phyloP scores from a whole-genome alignment of 2,888 invertebrate species.

The Eledone cirrhosa region DNA sequence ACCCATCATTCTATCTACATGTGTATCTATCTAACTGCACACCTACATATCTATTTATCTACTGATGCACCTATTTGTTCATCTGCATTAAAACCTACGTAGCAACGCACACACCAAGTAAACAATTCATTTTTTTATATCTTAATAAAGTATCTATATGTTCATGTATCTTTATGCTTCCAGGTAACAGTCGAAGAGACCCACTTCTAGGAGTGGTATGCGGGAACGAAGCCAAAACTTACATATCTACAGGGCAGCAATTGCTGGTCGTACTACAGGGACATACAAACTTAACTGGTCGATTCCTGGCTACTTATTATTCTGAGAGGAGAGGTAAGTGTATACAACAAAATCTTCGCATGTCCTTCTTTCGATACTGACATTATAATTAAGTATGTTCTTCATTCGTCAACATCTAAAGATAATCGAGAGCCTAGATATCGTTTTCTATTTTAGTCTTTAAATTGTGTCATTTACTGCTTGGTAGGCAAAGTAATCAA shows the following conservation, averaged over 20 bases:
- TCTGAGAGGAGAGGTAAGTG: constrained; percentile 1
- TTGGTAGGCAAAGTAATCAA: too few species aligned
- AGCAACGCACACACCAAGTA: too few species aligned
- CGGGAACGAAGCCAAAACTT: constrained; percentile 10
- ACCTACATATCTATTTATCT: too few species aligned
- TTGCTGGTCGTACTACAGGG: constrained; percentile 18
- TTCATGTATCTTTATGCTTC: not conserved
- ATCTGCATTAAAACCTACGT: too few species aligned
- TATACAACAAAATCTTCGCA: too few species aligned
- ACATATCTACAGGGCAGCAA: constrained; percentile 11
- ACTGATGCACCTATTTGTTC: too few species aligned
- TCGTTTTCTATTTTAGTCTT: too few species aligned
- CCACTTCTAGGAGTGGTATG: not conserved
- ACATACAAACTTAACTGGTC: constrained; percentile 1
- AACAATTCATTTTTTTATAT: not conserved
- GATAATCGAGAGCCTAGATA: not conserved
- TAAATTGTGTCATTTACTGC: too few species aligned
- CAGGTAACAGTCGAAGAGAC: constrained; percentile 26
- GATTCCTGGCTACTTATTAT: constrained; percentile 16
- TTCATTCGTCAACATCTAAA: not conserved
- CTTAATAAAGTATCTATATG: not conserved
- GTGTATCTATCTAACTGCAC: too few species aligned
- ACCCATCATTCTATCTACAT: too few species aligned
- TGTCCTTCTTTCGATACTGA: too few species aligned
- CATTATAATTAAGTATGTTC: too few species aligned